Evolutionary conservation across 2,888 invertebrate species (phyloP), one percentile per base, ranked within the genome.

Genomic region (Drosophila paracracens): DNA sequence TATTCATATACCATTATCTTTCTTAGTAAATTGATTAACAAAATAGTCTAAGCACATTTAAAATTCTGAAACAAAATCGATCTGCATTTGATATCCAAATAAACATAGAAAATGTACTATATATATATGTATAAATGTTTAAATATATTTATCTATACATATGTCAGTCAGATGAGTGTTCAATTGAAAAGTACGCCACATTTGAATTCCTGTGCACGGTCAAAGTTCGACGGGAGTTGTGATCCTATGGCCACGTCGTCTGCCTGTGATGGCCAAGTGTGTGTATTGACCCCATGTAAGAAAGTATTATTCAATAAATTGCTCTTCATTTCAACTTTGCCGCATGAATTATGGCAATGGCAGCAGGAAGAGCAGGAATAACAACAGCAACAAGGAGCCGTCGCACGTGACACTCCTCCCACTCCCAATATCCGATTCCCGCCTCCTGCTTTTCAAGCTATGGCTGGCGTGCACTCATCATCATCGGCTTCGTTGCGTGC

Each of bases 221-320:
- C 66, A 63, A 54, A 70, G 62, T 54, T 61, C 61, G 48, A 6
- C 11, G 33, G 29, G 35, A 35, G n/a, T 35, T 31, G 25, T 25
- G 59, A 58, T 63, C 48, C 57, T 50, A 53, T 38, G 46, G 36
- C 27, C 31, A 31, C 48, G 29, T 18, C 35, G 25, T 29, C 25
- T 21, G 29, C 11, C 16, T 58, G 40, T 29, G 43, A 48, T 36
- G 60, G 48, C 54, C 29, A 25, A 46, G 25, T 8, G 35, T 71
- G 68, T 68, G 66, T 64, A 69, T 79, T 79, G 79, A 75, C 75
- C 75, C 54, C 63, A 64, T 71, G 71, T 57, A 59, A 69, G 65
- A 79, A 75, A 69, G 75, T 79, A 87, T 89, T 90, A 85, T 90
- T 89, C 82, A 89, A 89, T 89, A 90, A 90, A 89, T 89, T 90